phyloP scores from a whole-genome alignment of 2,797 vertebrate genomes.

The Sebastes minor region DNA sequence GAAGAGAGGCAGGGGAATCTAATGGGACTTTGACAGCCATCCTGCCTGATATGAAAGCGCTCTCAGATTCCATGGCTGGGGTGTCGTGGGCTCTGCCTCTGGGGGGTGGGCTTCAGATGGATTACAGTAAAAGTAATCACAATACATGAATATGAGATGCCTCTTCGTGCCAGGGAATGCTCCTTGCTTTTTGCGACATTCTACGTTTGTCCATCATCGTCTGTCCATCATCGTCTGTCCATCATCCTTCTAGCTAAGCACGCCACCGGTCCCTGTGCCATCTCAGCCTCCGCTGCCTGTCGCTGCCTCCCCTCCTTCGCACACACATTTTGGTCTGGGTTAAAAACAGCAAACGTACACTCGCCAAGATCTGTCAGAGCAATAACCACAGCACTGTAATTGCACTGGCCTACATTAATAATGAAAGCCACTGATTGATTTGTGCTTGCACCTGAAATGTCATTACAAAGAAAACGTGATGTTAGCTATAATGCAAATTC shows the following conservation, averaged over 20 bases:
- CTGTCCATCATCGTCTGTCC: slow-evolving; percentile 72
- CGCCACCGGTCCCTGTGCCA: slow-evolving; percentile 19
- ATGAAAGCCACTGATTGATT: slow-evolving; percentile 18
- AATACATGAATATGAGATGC: slow-evolving; percentile 78
- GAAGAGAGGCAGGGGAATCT: slow-evolving; percentile 60
- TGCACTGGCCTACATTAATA: neutral
- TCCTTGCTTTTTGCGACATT: slow-evolving; percentile 54
- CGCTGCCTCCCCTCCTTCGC: neutral
- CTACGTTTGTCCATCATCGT: slow-evolving; percentile 69
- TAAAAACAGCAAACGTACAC: slow-evolving; percentile 1
- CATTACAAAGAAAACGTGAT: neutral
- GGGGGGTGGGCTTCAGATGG: slow-evolving; percentile 66
- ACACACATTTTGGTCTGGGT: slow-evolving; percentile 5
- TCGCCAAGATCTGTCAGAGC: neutral
- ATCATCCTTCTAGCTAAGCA: slow-evolving; percentile 51
- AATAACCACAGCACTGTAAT: neutral
- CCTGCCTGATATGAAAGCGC: slow-evolving; percentile 72
- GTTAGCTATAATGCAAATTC: neutral
- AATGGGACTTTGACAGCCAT: slow-evolving; percentile 72
- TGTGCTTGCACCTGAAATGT: slow-evolving; percentile 18
- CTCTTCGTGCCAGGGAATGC: slow-evolving; percentile 29
- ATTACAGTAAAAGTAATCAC: slow-evolving; percentile 72
- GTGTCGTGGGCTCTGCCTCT: slow-evolving; percentile 70
- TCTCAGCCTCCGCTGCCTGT: slow-evolving; percentile 18
- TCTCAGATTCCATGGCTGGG: slow-evolving; percentile 65